phyloP scores from a whole-genome alignment of 2,888 invertebrate genomes.

The Xanthia icteritia region DNA sequence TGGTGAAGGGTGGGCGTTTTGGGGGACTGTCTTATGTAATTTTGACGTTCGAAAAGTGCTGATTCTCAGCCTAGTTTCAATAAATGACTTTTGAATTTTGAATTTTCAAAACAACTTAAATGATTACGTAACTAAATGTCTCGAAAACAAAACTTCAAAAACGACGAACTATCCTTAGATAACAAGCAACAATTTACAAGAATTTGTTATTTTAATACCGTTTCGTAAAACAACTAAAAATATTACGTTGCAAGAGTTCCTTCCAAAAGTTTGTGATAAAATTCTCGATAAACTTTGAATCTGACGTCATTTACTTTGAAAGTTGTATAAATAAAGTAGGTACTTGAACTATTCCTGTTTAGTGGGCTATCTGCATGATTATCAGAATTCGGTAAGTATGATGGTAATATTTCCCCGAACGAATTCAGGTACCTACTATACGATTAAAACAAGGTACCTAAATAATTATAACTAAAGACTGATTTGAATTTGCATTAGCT shows the following conservation, averaged over 20 bases:
- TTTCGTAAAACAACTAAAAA: slow-evolving; percentile 3
- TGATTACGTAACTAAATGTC: slow-evolving; percentile 1
- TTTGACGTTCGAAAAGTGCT: too few species aligned
- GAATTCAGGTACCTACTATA: not conserved
- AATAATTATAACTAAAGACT: not conserved
- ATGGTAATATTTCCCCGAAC: not conserved
- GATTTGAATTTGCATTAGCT: not conserved
- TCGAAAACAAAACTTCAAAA: slow-evolving; percentile 5
- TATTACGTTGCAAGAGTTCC: slow-evolving; percentile 1
- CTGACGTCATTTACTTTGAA: not conserved
- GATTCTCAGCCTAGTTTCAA: too few species aligned
- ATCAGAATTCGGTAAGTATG: not conserved
- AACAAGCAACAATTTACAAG: slow-evolving; percentile 13
- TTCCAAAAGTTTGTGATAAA: not conserved
- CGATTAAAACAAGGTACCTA: not conserved
- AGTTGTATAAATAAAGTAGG: not conserved
- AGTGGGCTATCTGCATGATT: too few species aligned
- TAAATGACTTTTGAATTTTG: too few species aligned
- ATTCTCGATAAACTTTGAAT: not conserved
- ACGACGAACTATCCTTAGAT: slow-evolving; percentile 7
- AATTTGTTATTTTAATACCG: slow-evolving; percentile 7
- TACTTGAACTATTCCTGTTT: not conserved
- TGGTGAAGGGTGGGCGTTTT: too few species aligned
- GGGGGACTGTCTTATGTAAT: too few species aligned
- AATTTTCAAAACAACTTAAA: not conserved